Evolutionary conservation across 2,888 invertebrate species (phyloP).

Genomic region (Anaspis maculata): DNA sequence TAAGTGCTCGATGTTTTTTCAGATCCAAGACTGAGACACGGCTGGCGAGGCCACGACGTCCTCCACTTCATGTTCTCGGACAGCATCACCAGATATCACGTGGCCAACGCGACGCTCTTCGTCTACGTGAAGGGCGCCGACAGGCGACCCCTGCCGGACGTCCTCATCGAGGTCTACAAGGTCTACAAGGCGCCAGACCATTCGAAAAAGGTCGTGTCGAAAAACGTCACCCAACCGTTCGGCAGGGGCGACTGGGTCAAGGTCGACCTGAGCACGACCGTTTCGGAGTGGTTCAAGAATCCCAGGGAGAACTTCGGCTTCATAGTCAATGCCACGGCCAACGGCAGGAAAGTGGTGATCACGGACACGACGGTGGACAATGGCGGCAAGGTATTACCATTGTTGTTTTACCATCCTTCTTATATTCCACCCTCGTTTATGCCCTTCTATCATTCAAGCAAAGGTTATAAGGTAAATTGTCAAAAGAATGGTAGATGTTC

Average conservation of each 20-base stretch:
- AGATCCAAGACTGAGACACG: conserved; percentile 62
- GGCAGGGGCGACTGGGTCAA: conserved; percentile 64
- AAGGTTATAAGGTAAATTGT: too few species aligned
- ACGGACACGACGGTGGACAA: conserved; percentile 55
- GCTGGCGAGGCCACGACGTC: conserved; percentile 58
- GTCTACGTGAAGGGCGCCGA: conserved; percentile 51
- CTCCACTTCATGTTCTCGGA: conserved; percentile 66
- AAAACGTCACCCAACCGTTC: conserved; percentile 45
- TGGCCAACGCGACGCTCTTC: conserved; percentile 61
- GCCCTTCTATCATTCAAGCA: too few species aligned
- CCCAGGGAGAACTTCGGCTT: conserved; percentile 69
- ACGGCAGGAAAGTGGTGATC: conserved; percentile 54
- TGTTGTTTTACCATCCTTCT: too few species aligned
- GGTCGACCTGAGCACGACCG: conserved; percentile 65
- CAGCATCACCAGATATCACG: conserved; percentile 60
- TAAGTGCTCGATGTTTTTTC: too few species aligned
- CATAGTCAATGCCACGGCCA: conserved; percentile 60
- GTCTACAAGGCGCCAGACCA: conserved; percentile 32
- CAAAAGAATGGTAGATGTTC: too few species aligned
- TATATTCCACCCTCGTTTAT: too few species aligned
- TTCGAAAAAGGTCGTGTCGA: conserved; percentile 35
- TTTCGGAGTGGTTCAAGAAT: conserved; percentile 68
- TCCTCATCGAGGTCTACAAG: conserved; percentile 37
- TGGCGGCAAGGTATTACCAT: conserved; percentile 38
- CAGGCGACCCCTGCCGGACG: conserved; percentile 34